A percentile compares a stretch with the other conserved stretches of the same genome.
Evolutionary conservation across 2,113 vertebrate species (phyloP).

Genomic region (Casuarius casuarius): DNA sequence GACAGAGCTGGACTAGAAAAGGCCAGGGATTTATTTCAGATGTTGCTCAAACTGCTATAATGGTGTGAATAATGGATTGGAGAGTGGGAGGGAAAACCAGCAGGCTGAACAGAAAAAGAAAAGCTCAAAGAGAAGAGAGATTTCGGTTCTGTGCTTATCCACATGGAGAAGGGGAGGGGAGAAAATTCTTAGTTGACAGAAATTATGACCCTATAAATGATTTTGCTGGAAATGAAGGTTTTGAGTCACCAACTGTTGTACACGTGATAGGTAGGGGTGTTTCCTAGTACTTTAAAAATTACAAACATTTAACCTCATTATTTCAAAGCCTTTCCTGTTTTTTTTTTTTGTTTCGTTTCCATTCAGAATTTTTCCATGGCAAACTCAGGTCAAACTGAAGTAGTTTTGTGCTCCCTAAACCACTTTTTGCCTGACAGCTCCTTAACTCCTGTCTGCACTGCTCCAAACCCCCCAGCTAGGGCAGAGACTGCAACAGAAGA

Average conservation of each 20-base stretch:
- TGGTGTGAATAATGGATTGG: background rate
- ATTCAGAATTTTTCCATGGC: background rate
- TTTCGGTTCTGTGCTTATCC: accelerated
- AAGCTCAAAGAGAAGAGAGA: accelerated
- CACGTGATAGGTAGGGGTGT: background rate
- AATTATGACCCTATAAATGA: background rate
- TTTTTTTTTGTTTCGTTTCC: background rate
- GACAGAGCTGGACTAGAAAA: background rate
- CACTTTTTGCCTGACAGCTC: background rate
- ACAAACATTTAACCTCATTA: background rate
- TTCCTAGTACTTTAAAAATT: background rate
- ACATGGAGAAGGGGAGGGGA: background rate
- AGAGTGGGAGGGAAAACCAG: background rate
- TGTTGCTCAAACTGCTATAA: background rate
- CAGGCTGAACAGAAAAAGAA: accelerated
- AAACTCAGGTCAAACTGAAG: background rate
- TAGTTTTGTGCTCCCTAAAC: background rate
- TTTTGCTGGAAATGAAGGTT: background rate
- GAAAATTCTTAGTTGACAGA: accelerated
- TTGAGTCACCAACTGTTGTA: background rate
- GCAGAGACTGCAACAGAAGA: background rate
- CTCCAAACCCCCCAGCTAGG: background rate
- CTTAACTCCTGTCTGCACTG: no score
- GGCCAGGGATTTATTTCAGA: background rate
- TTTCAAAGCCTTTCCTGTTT: background rate